Evolutionary conservation across 2,797 vertebrate species (phyloP).

Genomic region (Okamejei kenojei): DNA sequence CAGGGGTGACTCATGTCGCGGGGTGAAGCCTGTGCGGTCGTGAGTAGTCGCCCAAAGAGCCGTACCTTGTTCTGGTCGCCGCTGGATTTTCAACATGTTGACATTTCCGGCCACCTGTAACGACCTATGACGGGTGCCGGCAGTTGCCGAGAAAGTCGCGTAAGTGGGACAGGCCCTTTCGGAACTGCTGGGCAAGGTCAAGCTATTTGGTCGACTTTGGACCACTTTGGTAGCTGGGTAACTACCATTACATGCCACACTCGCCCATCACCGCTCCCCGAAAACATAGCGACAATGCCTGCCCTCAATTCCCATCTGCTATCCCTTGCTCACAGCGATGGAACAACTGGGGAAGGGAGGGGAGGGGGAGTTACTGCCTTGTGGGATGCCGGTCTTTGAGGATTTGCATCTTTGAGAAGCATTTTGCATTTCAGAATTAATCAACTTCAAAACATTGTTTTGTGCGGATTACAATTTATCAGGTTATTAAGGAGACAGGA

Average conservation of each 20-base stretch:
- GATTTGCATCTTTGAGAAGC: neutral
- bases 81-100: too few species aligned
- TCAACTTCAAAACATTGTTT: slow-evolving; percentile 35
- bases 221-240: neutral
- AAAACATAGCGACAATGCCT: neutral
- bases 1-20: too few species aligned
- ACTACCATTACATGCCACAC: neutral
- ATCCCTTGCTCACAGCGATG: neutral
- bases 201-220: neutral
- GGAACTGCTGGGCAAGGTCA: too few species aligned
- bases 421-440: slow-evolving; percentile 25
- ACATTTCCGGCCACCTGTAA: too few species aligned
- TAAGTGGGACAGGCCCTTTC: too few species aligned
- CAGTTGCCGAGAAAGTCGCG: too few species aligned
- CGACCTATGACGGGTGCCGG: too few species aligned
- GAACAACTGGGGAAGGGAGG: neutral
- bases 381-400: slow-evolving; percentile 6
- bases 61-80: too few species aligned
- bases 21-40: too few species aligned
- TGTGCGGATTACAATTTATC: slow-evolving; percentile 20
- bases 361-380: neutral
- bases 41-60: too few species aligned
- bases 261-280: neutral
- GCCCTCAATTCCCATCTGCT: neutral
- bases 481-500: slow-evolving; percentile 32